These are phyloP conservation scores for Yponomeuta sedellus DNA, from an alignment of 2,888 invertebrate species.

Conservation along the genomic window DNA sequence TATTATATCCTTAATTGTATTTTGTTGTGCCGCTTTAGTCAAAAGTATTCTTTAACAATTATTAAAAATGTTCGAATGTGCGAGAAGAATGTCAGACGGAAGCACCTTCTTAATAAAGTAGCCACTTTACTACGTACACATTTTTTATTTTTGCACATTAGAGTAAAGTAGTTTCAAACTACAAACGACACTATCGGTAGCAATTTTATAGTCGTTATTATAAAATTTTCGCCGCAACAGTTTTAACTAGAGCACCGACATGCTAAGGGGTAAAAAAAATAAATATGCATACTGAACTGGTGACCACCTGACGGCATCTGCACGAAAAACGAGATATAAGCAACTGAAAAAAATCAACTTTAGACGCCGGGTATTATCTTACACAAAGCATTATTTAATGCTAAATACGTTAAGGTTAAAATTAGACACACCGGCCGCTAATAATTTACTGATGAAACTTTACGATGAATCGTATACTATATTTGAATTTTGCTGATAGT, in stretches of 20 bases:
- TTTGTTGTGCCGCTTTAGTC: no score
- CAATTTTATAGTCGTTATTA: constrained; percentile 25
- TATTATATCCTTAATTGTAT: no score
- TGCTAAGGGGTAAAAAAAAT: constrained; percentile 33
- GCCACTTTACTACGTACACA: not conserved
- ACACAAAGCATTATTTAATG: constrained; percentile 45
- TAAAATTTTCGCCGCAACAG: constrained; percentile 31
- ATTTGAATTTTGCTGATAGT: no score
- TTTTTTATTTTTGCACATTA: not conserved
- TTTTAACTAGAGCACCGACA: constrained; percentile 31
- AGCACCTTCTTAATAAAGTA: not conserved
- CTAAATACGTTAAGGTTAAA: constrained; percentile 6
- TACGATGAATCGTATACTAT: no score
- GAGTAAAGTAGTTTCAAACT: not conserved
- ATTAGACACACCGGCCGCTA: not conserved
- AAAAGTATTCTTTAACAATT: no score
- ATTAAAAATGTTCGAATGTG: no score
- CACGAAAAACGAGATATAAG: constrained; percentile 34
- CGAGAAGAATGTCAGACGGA: no score
- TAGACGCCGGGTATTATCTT: constrained; percentile 50
- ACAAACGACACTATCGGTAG: not conserved
- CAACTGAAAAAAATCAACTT: constrained; percentile 43
- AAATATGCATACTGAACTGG: constrained; percentile 34
- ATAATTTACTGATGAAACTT: not conserved
- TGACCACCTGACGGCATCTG: constrained; percentile 56